A percentile compares a stretch with the other conserved stretches of the same genome.
phyloP scores from a whole-genome alignment of 92 coral and sea anemone genomes.

The Chrysogorgia sp. region DNA sequence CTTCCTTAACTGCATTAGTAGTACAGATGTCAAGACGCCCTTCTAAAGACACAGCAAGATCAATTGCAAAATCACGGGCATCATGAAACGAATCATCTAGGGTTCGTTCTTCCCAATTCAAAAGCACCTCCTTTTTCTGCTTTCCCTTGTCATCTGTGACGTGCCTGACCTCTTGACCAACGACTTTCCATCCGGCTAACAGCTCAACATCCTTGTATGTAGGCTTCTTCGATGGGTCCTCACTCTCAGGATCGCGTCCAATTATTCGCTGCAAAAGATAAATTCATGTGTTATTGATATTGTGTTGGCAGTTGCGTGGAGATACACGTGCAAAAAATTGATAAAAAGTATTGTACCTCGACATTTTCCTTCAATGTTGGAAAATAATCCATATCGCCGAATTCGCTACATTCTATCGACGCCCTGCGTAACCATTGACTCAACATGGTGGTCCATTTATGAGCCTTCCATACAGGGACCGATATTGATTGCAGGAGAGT shows the following conservation, averaged over 20 bases:
- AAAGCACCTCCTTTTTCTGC: neutral
- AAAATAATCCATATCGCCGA: conserved; percentile 9
- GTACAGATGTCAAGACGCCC: conserved; percentile 1
- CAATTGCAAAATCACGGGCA: conserved; percentile 1
- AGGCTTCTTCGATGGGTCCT: conserved; percentile 6
- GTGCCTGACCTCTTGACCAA: neutral
- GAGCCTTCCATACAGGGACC: conserved; percentile 3
- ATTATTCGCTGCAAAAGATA: no score
- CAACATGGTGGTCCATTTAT: neutral
- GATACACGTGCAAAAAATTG: no score
- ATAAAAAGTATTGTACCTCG: conserved; percentile 7
- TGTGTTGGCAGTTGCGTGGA: neutral
- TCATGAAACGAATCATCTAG: neutral
- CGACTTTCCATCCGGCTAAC: conserved; percentile 17
- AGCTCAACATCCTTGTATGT: conserved; percentile 20
- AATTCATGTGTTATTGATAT: no score
- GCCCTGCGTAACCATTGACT: neutral
- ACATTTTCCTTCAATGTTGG: conserved; percentile 7
- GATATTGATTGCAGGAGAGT: neutral
- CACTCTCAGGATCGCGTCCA: conserved; percentile 31
- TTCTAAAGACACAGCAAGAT: neutral
- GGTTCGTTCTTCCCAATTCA: conserved; percentile 5
- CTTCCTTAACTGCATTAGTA: neutral
- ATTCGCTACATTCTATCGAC: neutral
- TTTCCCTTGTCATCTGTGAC: neutral